Percentiles rank a stretch among this genome's conserved stretches.
These are phyloP conservation scores for Lutjanus erythropterus DNA, from an alignment of 2,113 vertebrate genomes.

Conservation along the genomic window DNA sequence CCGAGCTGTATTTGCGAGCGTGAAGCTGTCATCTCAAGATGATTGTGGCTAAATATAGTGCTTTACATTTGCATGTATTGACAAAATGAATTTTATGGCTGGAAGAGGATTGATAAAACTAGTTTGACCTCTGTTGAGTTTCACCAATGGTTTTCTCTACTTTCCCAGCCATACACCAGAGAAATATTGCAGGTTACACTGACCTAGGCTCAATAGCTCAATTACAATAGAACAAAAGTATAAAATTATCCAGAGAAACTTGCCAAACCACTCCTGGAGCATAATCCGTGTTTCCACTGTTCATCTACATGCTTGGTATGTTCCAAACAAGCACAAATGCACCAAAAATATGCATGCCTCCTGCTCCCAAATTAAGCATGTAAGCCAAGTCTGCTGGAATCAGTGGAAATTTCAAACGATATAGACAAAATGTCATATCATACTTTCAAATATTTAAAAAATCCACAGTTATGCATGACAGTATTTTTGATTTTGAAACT, in stretches of 20 bases:
- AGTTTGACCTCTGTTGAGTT: slow-evolving; percentile 47
- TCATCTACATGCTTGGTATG: background rate
- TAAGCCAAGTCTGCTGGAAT: background rate
- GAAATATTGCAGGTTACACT: background rate
- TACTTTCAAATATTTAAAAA: background rate
- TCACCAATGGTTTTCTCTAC: slow-evolving; percentile 22
- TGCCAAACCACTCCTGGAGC: background rate
- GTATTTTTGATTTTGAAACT: background rate
- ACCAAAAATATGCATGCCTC: background rate
- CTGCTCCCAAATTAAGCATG: background rate
- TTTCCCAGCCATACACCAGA: background rate
- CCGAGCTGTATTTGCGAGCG: slow-evolving; percentile 31
- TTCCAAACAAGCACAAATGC: background rate
- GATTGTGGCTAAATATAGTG: slow-evolving; percentile 58
- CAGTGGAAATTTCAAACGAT: background rate
- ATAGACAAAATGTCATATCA: slow-evolving; percentile 7
- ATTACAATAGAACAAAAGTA: background rate
- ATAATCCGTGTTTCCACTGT: background rate
- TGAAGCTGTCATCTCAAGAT: slow-evolving; percentile 61
- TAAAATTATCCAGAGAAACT: background rate
- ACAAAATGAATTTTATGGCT: slow-evolving; percentile 41
- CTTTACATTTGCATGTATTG: slow-evolving; percentile 70
- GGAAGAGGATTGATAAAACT: slow-evolving; percentile 37
- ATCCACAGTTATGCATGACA: background rate
- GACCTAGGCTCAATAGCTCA: background rate